Base-by-base conservation (phyloP, 2,797 vertebrate genomes). In the Stomatorhinus walkeri region DNA sequence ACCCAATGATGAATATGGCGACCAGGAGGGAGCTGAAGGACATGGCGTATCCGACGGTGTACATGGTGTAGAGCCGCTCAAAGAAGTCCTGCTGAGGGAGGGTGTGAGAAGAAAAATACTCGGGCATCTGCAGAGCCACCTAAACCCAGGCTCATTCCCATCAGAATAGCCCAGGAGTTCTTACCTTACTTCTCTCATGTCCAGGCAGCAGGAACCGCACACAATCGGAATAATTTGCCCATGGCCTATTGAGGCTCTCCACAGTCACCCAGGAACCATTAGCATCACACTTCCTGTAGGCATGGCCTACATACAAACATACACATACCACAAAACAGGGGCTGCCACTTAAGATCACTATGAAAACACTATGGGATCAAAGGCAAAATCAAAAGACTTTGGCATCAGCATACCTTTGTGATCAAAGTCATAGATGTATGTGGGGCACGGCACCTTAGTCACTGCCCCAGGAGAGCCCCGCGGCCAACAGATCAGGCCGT, bases 401-500 rank as follows among this genome's bases (percentile, higher is more conserved):
- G 0, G 28, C 28, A 36, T 56, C 85, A 87, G 14, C 24, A 28
- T 94, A 98, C 97, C 97, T 92, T 96, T 95, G 92, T 98, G 97
- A 93, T 98, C 97, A 94, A 98, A 98, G 93, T 98, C 97, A 61
- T 97, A 97, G 91, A 98, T 92, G 90, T 98, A 98, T 87, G 94
- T 88, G 5, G 97, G 97, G 22, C 97, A 98, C 2, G 95, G 94
- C 8, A 97, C 94, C 90, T 94, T 95, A 22, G 93, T 94, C 1
- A 94, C 91, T 83, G 93, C 93, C 22, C 97, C 97, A 0, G 93
- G 94, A 40, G 93, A 95, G n/a, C 97, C 97, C 86, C 94, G 94
- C 52, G 97, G 97, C 97, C 97, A 98, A 90, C 97, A 98, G 49
- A 97, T 95, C 7, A 98, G 93, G 85, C 97, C 97, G 8, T 98